Percentiles rank a stretch among this genome's conserved stretches.
These are phyloP conservation scores for Himalopsyche anomala DNA, from an alignment of 2,888 invertebrate genomes.

Conservation along the genomic window DNA sequence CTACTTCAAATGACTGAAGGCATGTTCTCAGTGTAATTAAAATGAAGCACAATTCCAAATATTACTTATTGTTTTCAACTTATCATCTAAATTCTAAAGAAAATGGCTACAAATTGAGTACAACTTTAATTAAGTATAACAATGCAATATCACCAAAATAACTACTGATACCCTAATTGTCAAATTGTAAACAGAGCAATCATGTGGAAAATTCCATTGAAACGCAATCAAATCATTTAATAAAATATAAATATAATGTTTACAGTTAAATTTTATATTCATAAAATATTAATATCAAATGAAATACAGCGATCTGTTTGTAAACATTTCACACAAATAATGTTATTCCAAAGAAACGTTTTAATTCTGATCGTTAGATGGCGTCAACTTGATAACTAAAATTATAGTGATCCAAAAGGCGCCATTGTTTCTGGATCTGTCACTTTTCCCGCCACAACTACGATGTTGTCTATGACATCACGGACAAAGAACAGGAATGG, in stretches of 20 bases:
- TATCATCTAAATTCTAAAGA: not conserved
- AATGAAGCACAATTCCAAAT: not conserved
- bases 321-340: not conserved
- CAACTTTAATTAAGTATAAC: not conserved
- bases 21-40: not conserved
- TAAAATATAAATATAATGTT: no score
- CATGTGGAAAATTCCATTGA: no score
- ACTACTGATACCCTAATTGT: no score
- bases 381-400: not conserved
- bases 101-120: conserved; percentile 1
- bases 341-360: conserved; percentile 9
- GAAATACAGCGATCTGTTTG: not conserved
- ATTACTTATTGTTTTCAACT: conserved; percentile 2
- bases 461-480: conserved; percentile 77
- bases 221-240: no score
- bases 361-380: conserved; percentile 18
- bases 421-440: conserved; percentile 73
- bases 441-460: conserved; percentile 79
- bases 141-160: not conserved
- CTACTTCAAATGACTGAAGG: conserved; percentile 38
- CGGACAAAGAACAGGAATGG: conserved; percentile 81
- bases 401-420: conserved; percentile 15
- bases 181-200: no score
- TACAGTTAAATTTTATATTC: no score
- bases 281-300: not conserved